phyloP scores from a whole-genome alignment of 2,797 vertebrate genomes.

The Iguana delicatissima region DNA sequence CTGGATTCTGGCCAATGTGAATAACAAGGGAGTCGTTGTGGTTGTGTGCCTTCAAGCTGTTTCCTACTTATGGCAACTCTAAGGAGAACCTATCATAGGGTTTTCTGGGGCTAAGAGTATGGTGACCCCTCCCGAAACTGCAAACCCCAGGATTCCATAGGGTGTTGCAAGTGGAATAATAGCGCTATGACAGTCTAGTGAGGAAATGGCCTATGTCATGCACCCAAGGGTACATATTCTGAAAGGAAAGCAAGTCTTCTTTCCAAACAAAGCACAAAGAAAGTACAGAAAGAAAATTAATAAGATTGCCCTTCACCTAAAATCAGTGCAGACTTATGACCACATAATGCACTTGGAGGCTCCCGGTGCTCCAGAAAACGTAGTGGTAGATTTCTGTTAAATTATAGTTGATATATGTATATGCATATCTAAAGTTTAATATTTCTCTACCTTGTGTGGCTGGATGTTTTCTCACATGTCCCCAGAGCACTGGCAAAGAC shows the following conservation, averaged over 20 bases:
- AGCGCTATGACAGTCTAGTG: too few species aligned
- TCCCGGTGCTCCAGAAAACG: background rate
- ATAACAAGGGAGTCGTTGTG: background rate
- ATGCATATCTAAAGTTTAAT: slow-evolving; percentile 11
- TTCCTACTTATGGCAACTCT: too few species aligned
- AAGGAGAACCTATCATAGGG: too few species aligned
- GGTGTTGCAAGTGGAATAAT: too few species aligned
- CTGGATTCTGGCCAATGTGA: background rate
- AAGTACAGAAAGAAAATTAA: background rate
- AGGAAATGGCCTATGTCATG: too few species aligned
- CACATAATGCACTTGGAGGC: background rate
- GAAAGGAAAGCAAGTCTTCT: background rate
- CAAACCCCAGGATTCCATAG: too few species aligned
- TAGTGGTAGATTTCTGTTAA: background rate
- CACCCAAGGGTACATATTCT: accelerated
- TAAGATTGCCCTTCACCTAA: background rate
- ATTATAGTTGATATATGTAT: background rate
- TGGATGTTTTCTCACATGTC: slow-evolving; percentile 19
- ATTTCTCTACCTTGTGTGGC: background rate
- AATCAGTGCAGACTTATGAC: background rate
- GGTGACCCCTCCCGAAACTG: too few species aligned
- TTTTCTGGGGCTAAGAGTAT: too few species aligned
- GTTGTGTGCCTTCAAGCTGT: too few species aligned
- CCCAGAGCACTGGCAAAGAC: slow-evolving; percentile 4
- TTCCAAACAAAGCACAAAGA: background rate